A percentile compares a stretch with the other conserved stretches of the same genome.
These are phyloP conservation scores for Channallabes apus DNA, from an alignment of 2,797 vertebrate species.

Conservation along the genomic window DNA sequence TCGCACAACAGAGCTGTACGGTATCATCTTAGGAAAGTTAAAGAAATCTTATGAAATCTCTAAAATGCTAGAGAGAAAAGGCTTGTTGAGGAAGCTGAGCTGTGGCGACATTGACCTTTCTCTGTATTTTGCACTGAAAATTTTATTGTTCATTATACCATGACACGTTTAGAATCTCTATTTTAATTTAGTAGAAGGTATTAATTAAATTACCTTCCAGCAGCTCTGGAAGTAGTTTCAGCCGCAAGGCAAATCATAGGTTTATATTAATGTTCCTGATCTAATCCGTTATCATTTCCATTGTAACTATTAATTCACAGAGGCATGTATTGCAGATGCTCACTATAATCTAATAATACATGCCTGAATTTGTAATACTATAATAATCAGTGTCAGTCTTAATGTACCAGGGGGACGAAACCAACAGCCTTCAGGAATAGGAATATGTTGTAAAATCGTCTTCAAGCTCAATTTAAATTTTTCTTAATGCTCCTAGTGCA, in stretches of 20 bases:
- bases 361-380: neutral
- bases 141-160: neutral
- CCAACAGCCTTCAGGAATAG: neutral
- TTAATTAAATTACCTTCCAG: neutral
- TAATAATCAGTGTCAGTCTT: neutral
- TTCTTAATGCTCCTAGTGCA: neutral
- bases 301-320: neutral
- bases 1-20: neutral
- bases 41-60: too few species aligned
- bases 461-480: neutral
- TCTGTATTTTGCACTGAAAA: neutral
- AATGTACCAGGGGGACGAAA: neutral
- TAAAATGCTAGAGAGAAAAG: neutral
- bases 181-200: neutral
- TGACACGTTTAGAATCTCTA: neutral
- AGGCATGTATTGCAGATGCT: neutral
- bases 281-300: neutral
- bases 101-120: neutral
- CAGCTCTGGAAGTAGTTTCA: neutral
- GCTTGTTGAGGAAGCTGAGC: neutral
- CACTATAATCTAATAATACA: neutral
- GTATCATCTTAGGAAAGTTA: conserved; percentile 10
- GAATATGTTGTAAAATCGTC: neutral
- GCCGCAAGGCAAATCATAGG: neutral
- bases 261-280: neutral